These are phyloP conservation scores for Microctonus aethiopoides DNA, from an alignment of 2,888 invertebrate genomes.

Conservation along the genomic window DNA sequence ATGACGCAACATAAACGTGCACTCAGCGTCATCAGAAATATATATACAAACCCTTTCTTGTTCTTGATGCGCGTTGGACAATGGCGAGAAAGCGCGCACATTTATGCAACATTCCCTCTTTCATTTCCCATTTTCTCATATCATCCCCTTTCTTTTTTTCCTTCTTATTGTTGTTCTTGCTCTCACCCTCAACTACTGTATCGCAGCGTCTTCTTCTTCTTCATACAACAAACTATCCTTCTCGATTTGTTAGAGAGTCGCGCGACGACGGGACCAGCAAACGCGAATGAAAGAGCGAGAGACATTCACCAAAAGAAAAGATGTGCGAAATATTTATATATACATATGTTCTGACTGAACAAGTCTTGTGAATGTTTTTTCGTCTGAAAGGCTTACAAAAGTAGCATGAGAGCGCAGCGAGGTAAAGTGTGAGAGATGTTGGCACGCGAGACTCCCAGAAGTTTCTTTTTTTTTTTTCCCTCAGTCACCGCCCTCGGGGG, in stretches of 20 bases:
- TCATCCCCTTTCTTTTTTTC: slow-evolving; percentile 37
- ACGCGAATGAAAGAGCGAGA: slow-evolving; percentile 31
- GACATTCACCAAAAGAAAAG: slow-evolving; percentile 14
- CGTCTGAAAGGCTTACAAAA: slow-evolving; percentile 51
- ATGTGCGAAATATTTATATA: slow-evolving; percentile 15
- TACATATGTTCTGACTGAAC: slow-evolving; percentile 27
- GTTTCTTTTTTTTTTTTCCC: slow-evolving; percentile 44
- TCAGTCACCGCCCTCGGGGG: slow-evolving; percentile 33
- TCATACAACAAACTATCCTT: slow-evolving; percentile 30
- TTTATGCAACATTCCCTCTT: slow-evolving; percentile 44
- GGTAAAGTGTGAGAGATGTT: slow-evolving; percentile 45
- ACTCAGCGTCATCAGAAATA: slow-evolving; percentile 51
- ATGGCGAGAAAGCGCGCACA: slow-evolving; percentile 54
- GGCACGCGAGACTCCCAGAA: slow-evolving; percentile 44
- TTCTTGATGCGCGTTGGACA: slow-evolving; percentile 62
- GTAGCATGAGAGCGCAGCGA: slow-evolving; percentile 47
- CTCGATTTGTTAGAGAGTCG: slow-evolving; percentile 28
- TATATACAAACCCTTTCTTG: slow-evolving; percentile 52
- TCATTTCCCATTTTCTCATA: slow-evolving; percentile 39
- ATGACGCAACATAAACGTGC: slow-evolving; percentile 43
- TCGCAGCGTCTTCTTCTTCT: background rate
- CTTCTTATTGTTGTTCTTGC: slow-evolving; percentile 6
- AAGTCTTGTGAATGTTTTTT: slow-evolving; percentile 50
- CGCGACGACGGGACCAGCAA: slow-evolving; percentile 31
- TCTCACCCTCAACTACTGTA: background rate